Base-by-base conservation (phyloP, 2,888 invertebrate species). In the Caradrina clavipalpis region DNA sequence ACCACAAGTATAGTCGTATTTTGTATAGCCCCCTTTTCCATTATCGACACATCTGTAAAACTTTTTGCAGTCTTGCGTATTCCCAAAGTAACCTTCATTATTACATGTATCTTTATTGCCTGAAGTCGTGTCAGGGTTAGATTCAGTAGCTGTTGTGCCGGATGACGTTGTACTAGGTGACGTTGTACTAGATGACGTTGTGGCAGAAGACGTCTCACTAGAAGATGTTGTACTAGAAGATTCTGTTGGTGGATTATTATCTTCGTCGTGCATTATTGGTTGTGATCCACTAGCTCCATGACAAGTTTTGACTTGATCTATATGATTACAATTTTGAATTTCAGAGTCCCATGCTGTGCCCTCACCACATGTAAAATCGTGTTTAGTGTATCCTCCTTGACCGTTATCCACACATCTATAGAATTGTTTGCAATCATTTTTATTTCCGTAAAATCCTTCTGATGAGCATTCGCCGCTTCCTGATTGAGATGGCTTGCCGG, bases 31-130 rank as follows among this genome's bases (percentile, higher is more conserved):
- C 19, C 96, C 97, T 70, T 96, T 96, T 50, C 96, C 97, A 84
- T 97, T 96, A 71, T 96, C 92, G 0, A 97, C 97, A 86, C 98
- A 98, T 51, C 97, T 96, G 85, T 97, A 97, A 89, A 97, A 97
- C 85, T 97, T 97, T 39, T 95, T 95, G 83, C 97, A 97, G 69
- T 96, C 86, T 54, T 95, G 93, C 3, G 96, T 96, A 86, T 97
- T 95, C 0, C 97, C 96, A 92, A 96, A 97, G 82, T 97, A 97
- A 8, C 97, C 97, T 88, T 97, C 97, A 87, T 97, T 97, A 64
- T 88, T 84, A 35, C 91, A 87, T 68, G 89, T 83, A 35, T 86
- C 82, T 70, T 60, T 73, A 71, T 53, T 65, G 26, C 76, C 77
- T 26, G 87, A 73, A 57, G 73, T 78, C 2, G 84, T 73, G 54